phyloP scores from a whole-genome alignment of 2,113 vertebrate species.

The Antigone vipio region DNA sequence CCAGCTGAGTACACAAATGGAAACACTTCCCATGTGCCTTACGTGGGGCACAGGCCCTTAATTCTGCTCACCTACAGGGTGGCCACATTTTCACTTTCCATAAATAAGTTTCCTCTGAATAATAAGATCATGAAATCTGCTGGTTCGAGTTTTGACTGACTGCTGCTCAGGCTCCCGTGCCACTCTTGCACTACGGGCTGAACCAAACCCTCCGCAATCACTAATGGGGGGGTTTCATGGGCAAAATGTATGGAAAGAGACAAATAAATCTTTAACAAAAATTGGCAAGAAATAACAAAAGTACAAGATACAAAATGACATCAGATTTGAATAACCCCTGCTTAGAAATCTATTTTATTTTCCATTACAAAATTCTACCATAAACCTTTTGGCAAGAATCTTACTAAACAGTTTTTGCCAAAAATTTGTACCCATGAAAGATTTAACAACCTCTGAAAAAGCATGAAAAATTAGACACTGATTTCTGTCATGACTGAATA shows the following conservation, averaged over 20 bases:
- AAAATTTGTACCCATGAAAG: constrained; percentile 16
- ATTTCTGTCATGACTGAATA: constrained; percentile 8
- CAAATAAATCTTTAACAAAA: not conserved
- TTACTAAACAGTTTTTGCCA: not conserved
- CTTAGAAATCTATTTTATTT: not conserved
- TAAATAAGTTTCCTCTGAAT: not conserved
- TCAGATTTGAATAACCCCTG: not conserved
- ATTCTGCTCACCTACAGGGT: not conserved
- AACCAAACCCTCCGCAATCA: not conserved
- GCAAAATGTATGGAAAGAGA: not conserved
- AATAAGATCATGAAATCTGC: not conserved
- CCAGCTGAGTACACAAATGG: not conserved
- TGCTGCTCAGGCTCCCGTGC: not conserved
- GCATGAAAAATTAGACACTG: not conserved
- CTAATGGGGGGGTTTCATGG: not conserved
- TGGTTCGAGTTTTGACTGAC: not conserved
- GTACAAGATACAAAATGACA: not conserved
- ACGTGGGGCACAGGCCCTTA: not conserved
- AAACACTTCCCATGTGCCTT: not conserved
- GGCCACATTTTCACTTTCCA: not conserved
- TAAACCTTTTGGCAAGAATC: constrained; percentile 19
- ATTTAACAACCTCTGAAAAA: constrained; percentile 23
- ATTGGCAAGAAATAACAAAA: not conserved
- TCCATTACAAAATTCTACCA: constrained; percentile 15
- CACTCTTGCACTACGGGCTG: not conserved